These are phyloP conservation scores for Sebastolobus alascanus DNA, from an alignment of 2,797 vertebrate species.

Conservation along the genomic window DNA sequence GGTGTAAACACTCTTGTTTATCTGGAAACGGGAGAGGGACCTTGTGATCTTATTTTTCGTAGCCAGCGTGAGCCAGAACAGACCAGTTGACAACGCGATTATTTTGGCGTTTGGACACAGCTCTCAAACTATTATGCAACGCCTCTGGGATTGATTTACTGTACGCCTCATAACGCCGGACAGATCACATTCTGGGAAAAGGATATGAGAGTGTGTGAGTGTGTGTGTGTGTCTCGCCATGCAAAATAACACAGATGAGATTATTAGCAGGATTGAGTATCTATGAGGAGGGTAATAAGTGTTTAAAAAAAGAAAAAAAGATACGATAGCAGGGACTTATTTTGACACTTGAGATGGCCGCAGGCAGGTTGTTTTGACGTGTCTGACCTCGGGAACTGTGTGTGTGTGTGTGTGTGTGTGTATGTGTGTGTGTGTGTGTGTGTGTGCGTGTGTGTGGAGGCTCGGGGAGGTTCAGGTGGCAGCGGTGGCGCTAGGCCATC, in stretches of 20 bases:
- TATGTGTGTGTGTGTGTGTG: constrained; percentile 5
- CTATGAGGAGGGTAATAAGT: constrained; percentile 23
- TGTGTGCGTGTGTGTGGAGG: not conserved
- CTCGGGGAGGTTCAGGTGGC: constrained; percentile 75
- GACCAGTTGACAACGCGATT: constrained; percentile 75
- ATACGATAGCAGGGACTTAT: constrained; percentile 49
- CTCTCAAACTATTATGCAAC: constrained; percentile 77
- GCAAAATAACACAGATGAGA: constrained; percentile 25
- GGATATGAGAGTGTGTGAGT: constrained; percentile 26
- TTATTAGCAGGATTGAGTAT: constrained; percentile 40
- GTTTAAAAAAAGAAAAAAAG: constrained; percentile 28
- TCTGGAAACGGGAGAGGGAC: constrained; percentile 61
- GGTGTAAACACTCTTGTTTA: constrained; percentile 77
- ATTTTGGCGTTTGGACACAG: constrained; percentile 75
- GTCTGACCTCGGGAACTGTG: constrained; percentile 64
- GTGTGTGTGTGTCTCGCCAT: constrained; percentile 1
- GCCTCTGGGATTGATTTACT: constrained; percentile 78
- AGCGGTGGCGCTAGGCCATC: constrained; percentile 68
- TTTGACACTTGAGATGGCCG: constrained; percentile 68
- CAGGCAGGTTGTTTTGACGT: constrained; percentile 74
- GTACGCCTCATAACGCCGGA: constrained; percentile 40
- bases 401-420: constrained; percentile 34
- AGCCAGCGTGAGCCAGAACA: constrained; percentile 53
- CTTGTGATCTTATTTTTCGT: constrained; percentile 65
- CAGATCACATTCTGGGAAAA: constrained; percentile 59